Percentiles rank a stretch among this genome's conserved stretches.
Evolutionary conservation across 1,140 invertebrate genomes (phyloP).

Genomic region (Zaprionus africanus): DNA sequence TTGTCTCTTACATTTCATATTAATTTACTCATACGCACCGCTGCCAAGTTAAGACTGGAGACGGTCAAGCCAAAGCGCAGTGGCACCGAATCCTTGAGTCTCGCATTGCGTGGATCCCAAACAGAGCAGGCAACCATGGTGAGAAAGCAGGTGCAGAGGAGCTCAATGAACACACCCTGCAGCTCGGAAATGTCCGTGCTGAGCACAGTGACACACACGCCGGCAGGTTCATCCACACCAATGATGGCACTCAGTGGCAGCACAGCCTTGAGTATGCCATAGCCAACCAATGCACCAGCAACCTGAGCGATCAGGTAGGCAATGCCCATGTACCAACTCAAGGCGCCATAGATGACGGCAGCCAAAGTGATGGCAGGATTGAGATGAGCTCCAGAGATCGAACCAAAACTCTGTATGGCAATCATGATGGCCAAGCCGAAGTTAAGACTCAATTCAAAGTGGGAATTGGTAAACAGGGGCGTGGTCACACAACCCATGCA

Average conservation of each 20-base stretch:
- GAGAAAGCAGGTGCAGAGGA: slow-evolving; percentile 86
- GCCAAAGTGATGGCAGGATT: slow-evolving; percentile 94
- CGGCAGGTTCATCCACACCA: slow-evolving; percentile 62
- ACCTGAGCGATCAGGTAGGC: slow-evolving; percentile 90
- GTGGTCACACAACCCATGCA: slow-evolving; percentile 88
- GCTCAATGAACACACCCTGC: slow-evolving; percentile 86
- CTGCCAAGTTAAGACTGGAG: slow-evolving; percentile 86
- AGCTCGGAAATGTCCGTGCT: slow-evolving; percentile 83
- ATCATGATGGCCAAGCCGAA: slow-evolving; percentile 75
- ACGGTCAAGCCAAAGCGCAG: slow-evolving; percentile 88
- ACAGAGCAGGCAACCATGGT: slow-evolving; percentile 87
- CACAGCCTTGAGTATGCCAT: slow-evolving; percentile 88
- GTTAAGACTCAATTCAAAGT: slow-evolving; percentile 67
- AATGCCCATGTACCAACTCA: slow-evolving; percentile 87
- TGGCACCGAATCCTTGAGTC: slow-evolving; percentile 85
- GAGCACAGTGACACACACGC: slow-evolving; percentile 87
- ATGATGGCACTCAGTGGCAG: slow-evolving; percentile 85
- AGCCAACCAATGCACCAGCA: slow-evolving; percentile 89
- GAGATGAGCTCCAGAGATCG: slow-evolving; percentile 94
- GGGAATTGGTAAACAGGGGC: slow-evolving; percentile 45
- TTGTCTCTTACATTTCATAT: background rate
- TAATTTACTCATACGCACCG: slow-evolving; percentile 62
- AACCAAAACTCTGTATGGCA: slow-evolving; percentile 89
- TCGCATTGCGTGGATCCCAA: slow-evolving; percentile 87
- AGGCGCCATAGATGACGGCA: slow-evolving; percentile 85